phyloP scores from a whole-genome alignment of 2,888 invertebrate genomes.

The Bembecia ichneumoniformis region DNA sequence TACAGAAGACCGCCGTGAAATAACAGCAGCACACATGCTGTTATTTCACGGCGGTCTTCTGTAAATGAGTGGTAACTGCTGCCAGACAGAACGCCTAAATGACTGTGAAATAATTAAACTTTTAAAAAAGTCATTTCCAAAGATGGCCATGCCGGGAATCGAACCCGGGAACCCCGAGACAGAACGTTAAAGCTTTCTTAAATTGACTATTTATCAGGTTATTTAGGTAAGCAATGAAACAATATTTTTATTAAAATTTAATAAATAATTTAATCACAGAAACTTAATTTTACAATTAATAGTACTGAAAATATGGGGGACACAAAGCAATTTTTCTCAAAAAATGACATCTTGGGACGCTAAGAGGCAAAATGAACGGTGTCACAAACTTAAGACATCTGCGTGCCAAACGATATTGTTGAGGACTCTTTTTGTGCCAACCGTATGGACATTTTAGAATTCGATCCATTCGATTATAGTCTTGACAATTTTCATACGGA shows the following conservation, averaged over 20 bases:
- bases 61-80: too few species aligned
- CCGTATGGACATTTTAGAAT: too few species aligned
- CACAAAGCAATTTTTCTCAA: slow-evolving; percentile 43
- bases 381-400: background rate
- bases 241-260: background rate
- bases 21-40: too few species aligned
- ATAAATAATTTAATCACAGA: background rate
- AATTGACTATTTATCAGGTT: too few species aligned
- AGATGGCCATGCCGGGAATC: background rate
- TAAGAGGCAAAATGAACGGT: background rate
- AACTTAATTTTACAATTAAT: background rate
- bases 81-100: too few species aligned
- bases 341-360: slow-evolving; percentile 11
- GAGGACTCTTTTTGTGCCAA: background rate
- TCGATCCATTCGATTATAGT: too few species aligned
- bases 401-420: background rate
- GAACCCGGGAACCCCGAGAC: background rate
- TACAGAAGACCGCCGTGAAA: too few species aligned
- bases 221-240: too few species aligned
- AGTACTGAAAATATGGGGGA: background rate
- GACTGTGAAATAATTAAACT: too few species aligned
- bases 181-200: too few species aligned
- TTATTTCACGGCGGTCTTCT: too few species aligned
- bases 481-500: background rate
- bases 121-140: too few species aligned